These are phyloP conservation scores for Heliothis peltigera DNA, from an alignment of 2,888 invertebrate genomes.

Conservation along the genomic window DNA sequence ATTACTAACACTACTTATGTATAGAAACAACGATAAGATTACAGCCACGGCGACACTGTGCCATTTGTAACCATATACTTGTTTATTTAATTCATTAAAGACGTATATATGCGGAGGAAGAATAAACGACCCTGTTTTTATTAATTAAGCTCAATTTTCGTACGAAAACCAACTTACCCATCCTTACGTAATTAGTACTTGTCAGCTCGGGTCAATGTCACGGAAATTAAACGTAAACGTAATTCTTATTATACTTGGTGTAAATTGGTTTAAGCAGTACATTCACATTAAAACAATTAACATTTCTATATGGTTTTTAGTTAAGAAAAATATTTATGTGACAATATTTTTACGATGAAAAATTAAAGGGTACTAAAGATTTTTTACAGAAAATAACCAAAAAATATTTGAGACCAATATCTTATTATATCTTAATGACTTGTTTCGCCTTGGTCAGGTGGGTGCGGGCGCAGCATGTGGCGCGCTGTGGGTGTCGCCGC, in stretches of 20 bases:
- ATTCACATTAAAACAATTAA: no score
- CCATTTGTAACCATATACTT: conserved; percentile 7
- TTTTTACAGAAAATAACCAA: no score
- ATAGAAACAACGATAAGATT: no score
- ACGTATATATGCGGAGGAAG: neutral
- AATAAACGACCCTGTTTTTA: conserved; percentile 14
- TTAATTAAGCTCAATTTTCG: conserved; percentile 26
- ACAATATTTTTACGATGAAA: no score
- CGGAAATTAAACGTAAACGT: no score
- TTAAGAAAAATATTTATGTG: no score
- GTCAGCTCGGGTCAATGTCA: conserved; percentile 4
- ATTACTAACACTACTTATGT: neutral
- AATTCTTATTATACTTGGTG: neutral
- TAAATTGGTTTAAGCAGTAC: neutral
- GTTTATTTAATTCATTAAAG: conserved; percentile 28
- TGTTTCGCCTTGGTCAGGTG: conserved; percentile 65
- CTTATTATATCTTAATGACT: neutral
- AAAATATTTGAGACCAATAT: no score
- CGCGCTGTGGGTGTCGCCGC: conserved; percentile 81
- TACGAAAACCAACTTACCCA: conserved; percentile 6
- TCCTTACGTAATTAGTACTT: conserved; percentile 20
- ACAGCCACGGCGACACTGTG: neutral
- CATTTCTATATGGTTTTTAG: no score
- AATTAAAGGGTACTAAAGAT: no score
- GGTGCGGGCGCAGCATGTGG: conserved; percentile 81